Conservation (phyloP, 2,888 invertebrate species). For the Eristalis intricaria region DNA sequence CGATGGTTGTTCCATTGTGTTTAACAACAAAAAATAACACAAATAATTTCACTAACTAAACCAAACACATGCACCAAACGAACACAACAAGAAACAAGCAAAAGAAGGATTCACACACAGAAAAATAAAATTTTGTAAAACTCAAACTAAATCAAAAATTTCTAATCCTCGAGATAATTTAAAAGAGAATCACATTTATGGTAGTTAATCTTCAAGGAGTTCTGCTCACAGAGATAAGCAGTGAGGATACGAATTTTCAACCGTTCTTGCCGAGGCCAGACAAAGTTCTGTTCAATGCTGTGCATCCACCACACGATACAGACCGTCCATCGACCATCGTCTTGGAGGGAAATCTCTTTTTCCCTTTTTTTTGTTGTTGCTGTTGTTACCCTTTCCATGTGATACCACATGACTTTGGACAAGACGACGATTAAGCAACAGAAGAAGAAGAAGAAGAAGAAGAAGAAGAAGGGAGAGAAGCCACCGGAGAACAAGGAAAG, state of each 20-base stretch:
- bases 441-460: conserved; percentile 26
- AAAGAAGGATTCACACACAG: background rate
- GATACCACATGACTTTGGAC: conserved; percentile 67
- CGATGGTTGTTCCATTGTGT: conserved; percentile 73
- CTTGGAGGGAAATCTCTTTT: conserved; percentile 72
- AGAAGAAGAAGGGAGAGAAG: conserved; percentile 43
- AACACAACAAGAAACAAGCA: background rate
- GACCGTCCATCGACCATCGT: conserved; percentile 74
- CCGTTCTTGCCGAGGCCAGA: conserved; percentile 80
- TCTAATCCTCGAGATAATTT: conserved; percentile 20
- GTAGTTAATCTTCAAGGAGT: conserved; percentile 38
- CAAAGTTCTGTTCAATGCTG: conserved; percentile 79
- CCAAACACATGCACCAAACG: conserved; percentile 54
- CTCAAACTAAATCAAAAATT: conserved; percentile 14
- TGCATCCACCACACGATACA: conserved; percentile 72
- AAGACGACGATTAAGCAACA: conserved; percentile 52
- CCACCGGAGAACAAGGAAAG: conserved; percentile 25
- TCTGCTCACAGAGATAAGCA: conserved; percentile 5
- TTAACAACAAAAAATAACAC: background rate
- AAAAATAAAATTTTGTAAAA: background rate
- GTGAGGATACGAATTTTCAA: conserved; percentile 71
- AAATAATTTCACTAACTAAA: conserved; percentile 34
- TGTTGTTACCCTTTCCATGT: conserved; percentile 64
- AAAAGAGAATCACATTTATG: conserved; percentile 43
- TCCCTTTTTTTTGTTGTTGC: background rate